Evolutionary conservation across 2,888 invertebrate species (phyloP).

Genomic region (Tinea pellionella): DNA sequence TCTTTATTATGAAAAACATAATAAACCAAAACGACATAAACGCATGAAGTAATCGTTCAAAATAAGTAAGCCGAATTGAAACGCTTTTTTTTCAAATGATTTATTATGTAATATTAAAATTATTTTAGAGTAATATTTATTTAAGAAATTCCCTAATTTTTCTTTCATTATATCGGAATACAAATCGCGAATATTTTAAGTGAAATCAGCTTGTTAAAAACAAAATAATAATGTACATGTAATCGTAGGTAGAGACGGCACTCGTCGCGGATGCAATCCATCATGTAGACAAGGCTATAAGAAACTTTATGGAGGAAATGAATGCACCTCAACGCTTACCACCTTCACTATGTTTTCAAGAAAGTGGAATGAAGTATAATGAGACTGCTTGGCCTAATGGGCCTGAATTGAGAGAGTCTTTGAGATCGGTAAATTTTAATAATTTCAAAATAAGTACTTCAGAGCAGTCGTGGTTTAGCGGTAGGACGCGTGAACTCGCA

Average conservation of each 20-base stretch:
- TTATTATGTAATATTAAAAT: too few species aligned
- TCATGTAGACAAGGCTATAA: constrained; percentile 47
- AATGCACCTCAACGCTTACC: constrained; percentile 68
- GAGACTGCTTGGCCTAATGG: constrained; percentile 39
- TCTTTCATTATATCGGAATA: background rate
- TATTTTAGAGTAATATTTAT: too few species aligned
- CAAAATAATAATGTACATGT: background rate
- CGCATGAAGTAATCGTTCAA: too few species aligned
- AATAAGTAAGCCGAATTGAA: too few species aligned
- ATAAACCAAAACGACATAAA: too few species aligned
- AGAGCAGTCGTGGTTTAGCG: too few species aligned
- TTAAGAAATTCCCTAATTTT: too few species aligned
- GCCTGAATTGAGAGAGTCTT: constrained; percentile 28
- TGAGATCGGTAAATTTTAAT: constrained; percentile 18
- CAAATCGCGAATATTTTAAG: background rate
- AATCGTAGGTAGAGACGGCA: constrained; percentile 45
- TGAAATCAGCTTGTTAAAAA: background rate
- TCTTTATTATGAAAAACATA: too few species aligned
- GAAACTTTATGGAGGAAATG: constrained; percentile 28
- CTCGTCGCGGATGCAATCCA: constrained; percentile 47
- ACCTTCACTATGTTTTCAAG: constrained; percentile 74
- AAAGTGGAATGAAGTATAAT: constrained; percentile 60
- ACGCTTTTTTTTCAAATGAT: too few species aligned
- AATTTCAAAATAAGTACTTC: too few species aligned
- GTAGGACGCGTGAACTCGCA: too few species aligned